Evolutionary conservation across 2,797 vertebrate species (phyloP).

Genomic region (Podarcis lilfordi): DNA sequence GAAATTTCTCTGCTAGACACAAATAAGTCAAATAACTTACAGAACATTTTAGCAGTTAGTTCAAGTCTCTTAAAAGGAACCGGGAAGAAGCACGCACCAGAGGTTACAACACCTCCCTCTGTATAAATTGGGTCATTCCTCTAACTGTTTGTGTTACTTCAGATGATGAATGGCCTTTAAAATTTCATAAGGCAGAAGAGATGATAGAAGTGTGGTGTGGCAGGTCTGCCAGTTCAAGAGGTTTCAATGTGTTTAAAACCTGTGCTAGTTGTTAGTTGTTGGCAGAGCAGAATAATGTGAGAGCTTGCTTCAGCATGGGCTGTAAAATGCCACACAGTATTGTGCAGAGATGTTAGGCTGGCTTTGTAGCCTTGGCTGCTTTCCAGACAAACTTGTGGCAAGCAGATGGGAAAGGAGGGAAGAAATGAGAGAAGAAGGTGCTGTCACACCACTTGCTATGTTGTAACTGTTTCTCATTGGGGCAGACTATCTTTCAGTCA

Average conservation of each 20-base stretch:
- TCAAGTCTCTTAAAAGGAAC: neutral
- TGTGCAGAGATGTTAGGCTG: neutral
- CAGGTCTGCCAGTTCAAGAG: constrained; percentile 46
- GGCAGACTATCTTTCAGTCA: neutral
- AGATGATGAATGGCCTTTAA: neutral
- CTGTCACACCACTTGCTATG: neutral
- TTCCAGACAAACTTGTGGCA: neutral
- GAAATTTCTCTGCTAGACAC: neutral
- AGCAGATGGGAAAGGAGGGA: neutral
- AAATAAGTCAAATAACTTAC: neutral
- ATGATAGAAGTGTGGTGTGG: constrained; percentile 31
- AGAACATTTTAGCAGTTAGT: neutral
- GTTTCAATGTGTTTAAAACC: constrained; percentile 50
- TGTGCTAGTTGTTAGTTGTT: constrained; percentile 18
- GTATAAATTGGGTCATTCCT: constrained; percentile 21
- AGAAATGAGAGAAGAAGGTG: neutral
- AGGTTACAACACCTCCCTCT: neutral
- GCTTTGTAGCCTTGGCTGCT: neutral
- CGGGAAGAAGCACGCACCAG: neutral
- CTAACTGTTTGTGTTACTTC: constrained; percentile 14
- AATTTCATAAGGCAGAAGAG: constrained; percentile 13
- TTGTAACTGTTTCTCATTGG: neutral
- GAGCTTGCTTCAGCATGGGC: neutral
- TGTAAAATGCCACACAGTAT: constrained; percentile 9
- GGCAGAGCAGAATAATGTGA: neutral